Base-by-base conservation (phyloP, 2,113 vertebrate species). In the Dascyllus trimaculatus region DNA sequence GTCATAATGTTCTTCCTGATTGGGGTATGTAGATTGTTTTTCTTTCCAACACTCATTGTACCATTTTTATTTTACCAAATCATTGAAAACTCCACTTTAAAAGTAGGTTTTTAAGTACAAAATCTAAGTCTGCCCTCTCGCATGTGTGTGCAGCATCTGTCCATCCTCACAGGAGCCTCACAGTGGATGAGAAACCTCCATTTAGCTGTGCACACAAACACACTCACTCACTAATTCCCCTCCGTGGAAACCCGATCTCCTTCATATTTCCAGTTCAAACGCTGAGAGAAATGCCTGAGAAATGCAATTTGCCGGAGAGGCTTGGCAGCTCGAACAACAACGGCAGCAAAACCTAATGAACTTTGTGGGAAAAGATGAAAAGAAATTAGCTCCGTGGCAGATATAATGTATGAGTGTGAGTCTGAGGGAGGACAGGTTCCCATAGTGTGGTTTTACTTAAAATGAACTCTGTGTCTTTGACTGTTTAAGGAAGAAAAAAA, bases 211-310 rank as follows among this genome's bases (percentile, higher is more conserved):
- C 70, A 77, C 67, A 63, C 56, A 65, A 57, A 40, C 54, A 66
- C 67, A 67, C 35, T 48, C 57, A 80, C 69, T 24, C 67, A 76
- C 67, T 21, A 67, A 74, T 61, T 68, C 85, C 88, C 76, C 54
- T 25, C 54, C 43, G 82, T 73, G 71, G 91, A 91, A 92, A 93
- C 82, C 64, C 24, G 89, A 93, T 91, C 90, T 70, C 18, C 67
- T 88, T 89, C 85, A 91, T 85, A 92, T 90, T 81, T 90, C 85
- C 75, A 93, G 91, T 93, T 93, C 83, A 93, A 90, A 91, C 79
- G 54, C 71, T 60, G 74, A 80, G 79, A 89, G 75, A 89, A 88
- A 86, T 82, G 83, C 72, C 74, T 87, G 88, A 88, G 82, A 90
- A 93, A 91, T 79, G 87, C 85, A 88, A 85, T 88, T 89, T 89